Evolutionary conservation across 2,797 vertebrate species (phyloP).

Genomic region (Coracias cyanogaster): DNA sequence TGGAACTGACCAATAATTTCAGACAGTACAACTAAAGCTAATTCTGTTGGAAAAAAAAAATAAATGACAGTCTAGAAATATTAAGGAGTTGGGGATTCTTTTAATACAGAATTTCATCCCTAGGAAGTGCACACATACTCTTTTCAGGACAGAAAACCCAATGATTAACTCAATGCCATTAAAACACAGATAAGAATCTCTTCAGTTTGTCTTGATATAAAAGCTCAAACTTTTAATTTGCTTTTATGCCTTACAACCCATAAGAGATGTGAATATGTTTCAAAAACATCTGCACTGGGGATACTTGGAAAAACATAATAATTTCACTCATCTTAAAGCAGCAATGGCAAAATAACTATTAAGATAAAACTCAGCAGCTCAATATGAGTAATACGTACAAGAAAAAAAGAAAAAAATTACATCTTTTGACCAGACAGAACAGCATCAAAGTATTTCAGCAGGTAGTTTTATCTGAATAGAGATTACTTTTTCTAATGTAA

Average conservation of each 20-base stretch:
- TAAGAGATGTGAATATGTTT: not conserved
- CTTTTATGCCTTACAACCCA: not conserved
- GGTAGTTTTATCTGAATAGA: not conserved
- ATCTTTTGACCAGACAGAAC: not conserved
- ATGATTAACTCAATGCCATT: not conserved
- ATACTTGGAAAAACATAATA: not conserved
- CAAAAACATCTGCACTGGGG: not conserved
- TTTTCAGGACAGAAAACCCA: not conserved
- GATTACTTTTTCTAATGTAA: not conserved
- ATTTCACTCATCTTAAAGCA: not conserved
- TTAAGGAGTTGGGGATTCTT: not conserved
- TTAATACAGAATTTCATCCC: not conserved
- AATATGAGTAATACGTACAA: not conserved
- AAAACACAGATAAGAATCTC: not conserved
- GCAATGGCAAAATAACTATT: not conserved
- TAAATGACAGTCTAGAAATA: not conserved
- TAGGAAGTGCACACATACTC: not conserved
- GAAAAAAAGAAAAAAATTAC: not conserved
- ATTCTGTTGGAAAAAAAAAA: not conserved
- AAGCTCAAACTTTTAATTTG: constrained; percentile 13
- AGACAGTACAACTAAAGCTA: not conserved
- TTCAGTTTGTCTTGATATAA: not conserved
- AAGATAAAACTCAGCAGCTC: not conserved
- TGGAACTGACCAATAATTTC: not conserved
- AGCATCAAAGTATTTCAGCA: not conserved